Evolutionary conservation across 2,888 invertebrate genomes (phyloP).

Genomic region (Capitulum mitella): DNA sequence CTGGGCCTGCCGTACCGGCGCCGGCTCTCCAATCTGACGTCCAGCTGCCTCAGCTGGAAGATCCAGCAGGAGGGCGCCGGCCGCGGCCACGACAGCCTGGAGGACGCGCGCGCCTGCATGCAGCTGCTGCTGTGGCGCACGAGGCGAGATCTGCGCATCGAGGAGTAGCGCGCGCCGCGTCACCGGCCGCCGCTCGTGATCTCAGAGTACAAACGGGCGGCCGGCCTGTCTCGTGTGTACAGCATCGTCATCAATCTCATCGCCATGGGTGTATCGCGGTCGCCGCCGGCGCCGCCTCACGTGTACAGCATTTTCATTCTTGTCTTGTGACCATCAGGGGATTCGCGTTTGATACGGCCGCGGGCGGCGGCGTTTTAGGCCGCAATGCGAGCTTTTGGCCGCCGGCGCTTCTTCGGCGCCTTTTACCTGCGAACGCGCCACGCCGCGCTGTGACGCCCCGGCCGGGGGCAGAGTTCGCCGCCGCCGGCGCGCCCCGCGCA

Average conservation of each 20-base stretch:
- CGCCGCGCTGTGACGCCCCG: not conserved
- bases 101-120: conserved; percentile 46
- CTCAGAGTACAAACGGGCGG: conserved; percentile 29
- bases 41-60: conserved; percentile 43
- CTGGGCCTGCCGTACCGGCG: conserved; percentile 45
- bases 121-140: conserved; percentile 39
- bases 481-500: not conserved
- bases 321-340: not conserved
- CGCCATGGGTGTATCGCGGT: no score
- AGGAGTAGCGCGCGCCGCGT: not conserved
- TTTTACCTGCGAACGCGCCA: conserved; percentile 5
- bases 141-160: conserved; percentile 2
- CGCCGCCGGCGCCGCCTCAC: not conserved
- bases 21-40: conserved; percentile 44
- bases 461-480: not conserved
- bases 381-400: not conserved
- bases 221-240: conserved; percentile 4
- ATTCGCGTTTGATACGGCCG: not conserved
- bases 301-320: conserved; percentile 5
- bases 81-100: conserved; percentile 47
- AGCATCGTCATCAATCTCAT: conserved; percentile 8
- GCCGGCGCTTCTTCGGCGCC: not conserved
- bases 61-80: conserved; percentile 44
- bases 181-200: conserved; percentile 15
- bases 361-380: not conserved